Conservation (phyloP, 1,140 invertebrate genomes). For the Vanessa tameamea region DNA sequence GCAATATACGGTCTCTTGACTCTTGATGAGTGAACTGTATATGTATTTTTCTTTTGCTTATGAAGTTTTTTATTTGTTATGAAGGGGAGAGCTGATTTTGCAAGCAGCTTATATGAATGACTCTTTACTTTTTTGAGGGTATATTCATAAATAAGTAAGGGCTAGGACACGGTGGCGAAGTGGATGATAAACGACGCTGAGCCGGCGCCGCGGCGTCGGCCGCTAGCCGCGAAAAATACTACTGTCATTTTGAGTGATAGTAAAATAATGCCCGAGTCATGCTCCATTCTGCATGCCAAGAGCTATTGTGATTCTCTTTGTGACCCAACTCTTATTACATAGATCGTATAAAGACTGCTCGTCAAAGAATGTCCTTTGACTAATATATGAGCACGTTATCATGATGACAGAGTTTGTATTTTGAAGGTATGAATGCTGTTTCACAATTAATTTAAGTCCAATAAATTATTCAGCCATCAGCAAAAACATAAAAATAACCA, state of each 20-base stretch:
- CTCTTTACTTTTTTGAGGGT: conserved; percentile 58
- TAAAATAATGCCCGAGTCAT: conserved; percentile 75
- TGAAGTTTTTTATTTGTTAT: no score
- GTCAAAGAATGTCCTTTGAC: conserved; percentile 30
- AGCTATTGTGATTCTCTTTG: conserved; percentile 66
- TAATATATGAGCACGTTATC: conserved; percentile 22
- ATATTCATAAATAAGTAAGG: conserved; percentile 72
- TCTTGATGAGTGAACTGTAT: no score
- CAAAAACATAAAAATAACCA: no score
- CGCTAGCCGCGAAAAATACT: conserved; percentile 77
- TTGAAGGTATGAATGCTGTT: neutral
- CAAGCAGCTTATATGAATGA: conserved; percentile 50
- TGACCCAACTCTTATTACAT: conserved; percentile 62
- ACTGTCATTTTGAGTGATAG: conserved; percentile 79
- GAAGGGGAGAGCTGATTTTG: conserved; percentile 3
- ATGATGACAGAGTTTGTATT: conserved; percentile 11
- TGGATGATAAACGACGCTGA: conserved; percentile 75
- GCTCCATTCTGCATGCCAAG: conserved; percentile 69
- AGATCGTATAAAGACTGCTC: conserved; percentile 48
- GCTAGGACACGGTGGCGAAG: conserved; percentile 62
- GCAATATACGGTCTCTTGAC: no score
- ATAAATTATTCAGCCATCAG: neutral
- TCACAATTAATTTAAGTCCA: neutral
- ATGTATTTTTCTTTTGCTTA: no score
- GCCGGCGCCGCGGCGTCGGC: conserved; percentile 72